Base-by-base conservation (phyloP, 2,113 vertebrate species). In the Athene cunicularia region DNA sequence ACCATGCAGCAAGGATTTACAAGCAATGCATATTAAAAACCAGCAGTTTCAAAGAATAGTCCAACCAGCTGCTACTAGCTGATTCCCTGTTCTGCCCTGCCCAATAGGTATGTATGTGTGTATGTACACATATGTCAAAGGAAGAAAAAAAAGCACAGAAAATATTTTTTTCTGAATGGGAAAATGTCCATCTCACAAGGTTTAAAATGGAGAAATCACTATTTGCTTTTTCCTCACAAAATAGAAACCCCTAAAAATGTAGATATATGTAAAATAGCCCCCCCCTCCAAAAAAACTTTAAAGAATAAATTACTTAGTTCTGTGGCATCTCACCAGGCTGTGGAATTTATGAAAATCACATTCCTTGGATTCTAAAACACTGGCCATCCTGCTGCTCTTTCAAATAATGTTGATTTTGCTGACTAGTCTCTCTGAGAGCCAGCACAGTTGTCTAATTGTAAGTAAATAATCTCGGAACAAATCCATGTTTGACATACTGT, bases 401-500 rank as follows among this genome's bases (percentile, higher is more conserved):
- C 96, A 97, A 98, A 97, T 97, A 95, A 96, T 56, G 90, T 80
- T 95, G 88, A 72, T 97, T 98, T 96, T 98, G 98, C 97, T 98
- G 98, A 98, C 74, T 33, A 83, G 81, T 79, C 86, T 94, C 86
- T 97, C 94, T 41, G 23, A 83, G 86, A 92, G 89, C 97, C 95
- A 97, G 95, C 94, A 91, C 83, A 97, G 97, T 97, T 98, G 96
- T 96, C 97, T 97, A 97, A 97, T 97, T 97, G 86, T 96, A 97
- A 98, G 98, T 96, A 98, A 98, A 98, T 98, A 98, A 98, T 97
- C 97, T 97, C 45, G 0, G 97, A 97, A 97, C 94, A 98, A 97
- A 98, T 97, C 97, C 53, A 5, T 90, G 86, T 95, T 97, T 97
- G 97, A 98, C 97, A 98, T 91, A 86, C 94, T 97, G 95, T 98